Evolutionary conservation across 2,888 invertebrate genomes (phyloP).

Genomic region (Luperina testacea): DNA sequence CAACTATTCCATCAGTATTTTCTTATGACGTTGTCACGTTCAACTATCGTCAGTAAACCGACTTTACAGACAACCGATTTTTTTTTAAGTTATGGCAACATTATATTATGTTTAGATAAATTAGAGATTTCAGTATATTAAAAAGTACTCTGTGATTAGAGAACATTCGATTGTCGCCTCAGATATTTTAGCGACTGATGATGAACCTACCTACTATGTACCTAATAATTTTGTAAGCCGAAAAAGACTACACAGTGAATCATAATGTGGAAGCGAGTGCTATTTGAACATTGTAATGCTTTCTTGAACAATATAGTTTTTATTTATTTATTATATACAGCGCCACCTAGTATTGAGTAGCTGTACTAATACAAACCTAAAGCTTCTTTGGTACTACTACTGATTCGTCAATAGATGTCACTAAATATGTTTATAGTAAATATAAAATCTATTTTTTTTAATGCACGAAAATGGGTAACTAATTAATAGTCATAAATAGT

Average conservation of each 20-base stretch:
- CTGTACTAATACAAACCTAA: neutral
- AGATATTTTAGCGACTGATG: too few species aligned
- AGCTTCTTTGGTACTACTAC: fast-evolving
- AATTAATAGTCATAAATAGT: too few species aligned
- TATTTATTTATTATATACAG: neutral
- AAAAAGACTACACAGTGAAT: neutral
- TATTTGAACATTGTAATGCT: neutral
- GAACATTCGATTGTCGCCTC: too few species aligned
- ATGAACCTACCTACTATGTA: too few species aligned
- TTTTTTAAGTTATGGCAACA: too few species aligned
- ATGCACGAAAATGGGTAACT: neutral
- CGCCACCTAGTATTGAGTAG: slow-evolving; percentile 50
- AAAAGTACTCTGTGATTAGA: too few species aligned
- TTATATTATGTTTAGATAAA: neutral
- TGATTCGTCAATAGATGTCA: slow-evolving; percentile 35
- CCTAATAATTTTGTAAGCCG: neutral
- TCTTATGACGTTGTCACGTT: too few species aligned
- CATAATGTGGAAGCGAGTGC: neutral
- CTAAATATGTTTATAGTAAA: neutral
- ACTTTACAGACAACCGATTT: too few species aligned
- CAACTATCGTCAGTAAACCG: too few species aligned
- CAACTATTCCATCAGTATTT: too few species aligned
- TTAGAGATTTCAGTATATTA: too few species aligned
- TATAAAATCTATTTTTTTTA: too few species aligned
- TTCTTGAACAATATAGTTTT: neutral